These are phyloP conservation scores for Bathynomus jamesi DNA, from an alignment of 1,140 invertebrate species.

Conservation along the genomic window DNA sequence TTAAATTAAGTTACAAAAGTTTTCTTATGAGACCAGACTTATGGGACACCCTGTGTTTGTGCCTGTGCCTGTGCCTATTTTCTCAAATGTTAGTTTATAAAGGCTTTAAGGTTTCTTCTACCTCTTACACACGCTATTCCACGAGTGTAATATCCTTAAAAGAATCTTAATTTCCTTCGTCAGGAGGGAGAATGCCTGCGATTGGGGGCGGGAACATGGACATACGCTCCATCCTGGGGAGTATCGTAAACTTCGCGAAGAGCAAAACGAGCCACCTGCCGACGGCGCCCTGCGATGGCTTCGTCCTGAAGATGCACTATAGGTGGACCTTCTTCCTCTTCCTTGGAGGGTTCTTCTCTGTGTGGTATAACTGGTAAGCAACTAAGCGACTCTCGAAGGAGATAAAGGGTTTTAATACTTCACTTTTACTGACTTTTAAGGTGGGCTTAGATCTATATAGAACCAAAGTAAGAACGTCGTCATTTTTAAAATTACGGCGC, in stretches of 20 bases:
- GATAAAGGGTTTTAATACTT: too few relatives aligned
- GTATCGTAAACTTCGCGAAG: conserved; percentile 30
- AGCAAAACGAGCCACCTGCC: conserved; percentile 26
- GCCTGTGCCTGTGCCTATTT: too few relatives aligned
- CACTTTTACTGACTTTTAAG: neutral
- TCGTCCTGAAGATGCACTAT: conserved; percentile 33
- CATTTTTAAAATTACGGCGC: too few relatives aligned
- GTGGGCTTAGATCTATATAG: too few relatives aligned
- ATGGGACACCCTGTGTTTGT: too few relatives aligned
- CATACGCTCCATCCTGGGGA: conserved; percentile 33
- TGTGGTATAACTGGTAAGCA: conserved; percentile 36
- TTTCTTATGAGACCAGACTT: too few relatives aligned
- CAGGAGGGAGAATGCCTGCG: conserved; percentile 36
- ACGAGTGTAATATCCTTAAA: neutral
- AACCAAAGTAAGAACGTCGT: too few relatives aligned
- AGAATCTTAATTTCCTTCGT: neutral
- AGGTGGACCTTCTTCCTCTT: conserved; percentile 34
- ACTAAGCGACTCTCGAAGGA: neutral
- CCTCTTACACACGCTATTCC: too few relatives aligned
- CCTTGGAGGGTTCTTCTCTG: conserved; percentile 26
- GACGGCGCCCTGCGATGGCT: conserved; percentile 29
- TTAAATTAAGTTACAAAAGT: too few relatives aligned
- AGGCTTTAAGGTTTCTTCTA: too few relatives aligned
- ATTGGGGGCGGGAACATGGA: conserved; percentile 32
- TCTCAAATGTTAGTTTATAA: too few relatives aligned